Evolutionary conservation across 2,797 vertebrate genomes (phyloP).

Genomic region (Chromobotia macracanthus): DNA sequence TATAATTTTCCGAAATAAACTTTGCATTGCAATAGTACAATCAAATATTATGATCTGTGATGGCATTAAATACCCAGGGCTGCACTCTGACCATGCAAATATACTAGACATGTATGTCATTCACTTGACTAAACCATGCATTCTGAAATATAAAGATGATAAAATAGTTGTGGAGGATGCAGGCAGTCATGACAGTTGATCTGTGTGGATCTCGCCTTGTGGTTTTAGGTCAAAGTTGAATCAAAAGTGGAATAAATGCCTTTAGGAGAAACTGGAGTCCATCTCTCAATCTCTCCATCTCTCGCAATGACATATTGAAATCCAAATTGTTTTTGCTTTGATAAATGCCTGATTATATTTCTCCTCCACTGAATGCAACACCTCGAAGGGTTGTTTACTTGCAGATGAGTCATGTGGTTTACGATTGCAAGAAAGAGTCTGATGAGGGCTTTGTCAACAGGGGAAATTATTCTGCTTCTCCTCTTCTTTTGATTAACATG

Average conservation of each 20-base stretch:
- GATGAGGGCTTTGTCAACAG: slow-evolving; percentile 41
- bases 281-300: not conserved
- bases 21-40: not conserved
- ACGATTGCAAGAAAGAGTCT: slow-evolving; percentile 29
- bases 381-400: slow-evolving; percentile 34
- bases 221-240: not conserved
- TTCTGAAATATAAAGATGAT: slow-evolving; percentile 42
- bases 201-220: slow-evolving; percentile 28
- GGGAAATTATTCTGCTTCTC: slow-evolving; percentile 45
- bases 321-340: slow-evolving; percentile 21
- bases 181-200: slow-evolving; percentile 38
- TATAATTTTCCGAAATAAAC: slow-evolving; percentile 41
- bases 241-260: slow-evolving; percentile 5
- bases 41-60: slow-evolving; percentile 15
- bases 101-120: not conserved
- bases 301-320: slow-evolving; percentile 22
- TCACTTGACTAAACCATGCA: not conserved
- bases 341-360: slow-evolving; percentile 41
- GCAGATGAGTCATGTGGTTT: slow-evolving; percentile 35
- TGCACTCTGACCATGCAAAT: not conserved
- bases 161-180: slow-evolving; percentile 60
- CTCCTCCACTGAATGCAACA: slow-evolving; percentile 32
- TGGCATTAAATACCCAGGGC: slow-evolving; percentile 17
- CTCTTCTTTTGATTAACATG: slow-evolving; percentile 44
- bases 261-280: not conserved